Evolutionary conservation across 2,888 invertebrate species (phyloP).

Genomic region (Erebia aethiops): DNA sequence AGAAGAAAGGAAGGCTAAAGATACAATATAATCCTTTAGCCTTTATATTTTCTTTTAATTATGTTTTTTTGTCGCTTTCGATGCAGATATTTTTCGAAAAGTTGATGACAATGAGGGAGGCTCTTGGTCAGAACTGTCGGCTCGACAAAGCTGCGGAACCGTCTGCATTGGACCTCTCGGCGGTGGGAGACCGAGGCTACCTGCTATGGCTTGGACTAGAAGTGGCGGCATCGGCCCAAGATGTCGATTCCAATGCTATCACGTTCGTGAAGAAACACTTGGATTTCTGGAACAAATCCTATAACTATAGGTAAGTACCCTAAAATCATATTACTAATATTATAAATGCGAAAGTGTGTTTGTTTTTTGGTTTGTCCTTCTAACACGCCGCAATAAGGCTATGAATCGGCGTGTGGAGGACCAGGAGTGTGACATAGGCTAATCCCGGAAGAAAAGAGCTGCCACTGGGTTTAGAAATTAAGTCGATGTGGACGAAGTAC

Average conservation of each 20-base stretch:
- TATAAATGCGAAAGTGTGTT: no score
- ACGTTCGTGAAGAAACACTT: conserved; percentile 90
- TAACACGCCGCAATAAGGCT: no score
- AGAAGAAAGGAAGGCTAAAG: no score
- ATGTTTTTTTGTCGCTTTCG: conserved; percentile 10
- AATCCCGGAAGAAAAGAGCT: no score
- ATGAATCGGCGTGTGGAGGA: no score
- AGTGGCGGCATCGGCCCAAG: conserved; percentile 87
- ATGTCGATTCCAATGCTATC: conserved; percentile 85
- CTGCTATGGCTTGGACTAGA: conserved; percentile 89
- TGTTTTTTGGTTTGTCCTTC: no score
- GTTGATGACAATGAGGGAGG: conserved; percentile 88
- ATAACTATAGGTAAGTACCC: conserved; percentile 85
- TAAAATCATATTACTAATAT: no score
- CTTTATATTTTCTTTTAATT: no score
- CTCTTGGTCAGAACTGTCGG: conserved; percentile 77
- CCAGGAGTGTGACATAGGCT: no score
- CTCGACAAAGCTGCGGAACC: conserved; percentile 87
- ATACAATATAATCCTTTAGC: no score
- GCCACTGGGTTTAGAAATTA: no score
- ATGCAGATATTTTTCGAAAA: conserved; percentile 88
- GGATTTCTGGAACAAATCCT: conserved; percentile 89
- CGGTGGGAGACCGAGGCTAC: conserved; percentile 90
- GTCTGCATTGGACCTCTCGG: conserved; percentile 86
- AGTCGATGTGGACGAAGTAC: no score